phyloP scores from a whole-genome alignment of 64 coral and sea anemone species.

The Montipora capricornis region DNA sequence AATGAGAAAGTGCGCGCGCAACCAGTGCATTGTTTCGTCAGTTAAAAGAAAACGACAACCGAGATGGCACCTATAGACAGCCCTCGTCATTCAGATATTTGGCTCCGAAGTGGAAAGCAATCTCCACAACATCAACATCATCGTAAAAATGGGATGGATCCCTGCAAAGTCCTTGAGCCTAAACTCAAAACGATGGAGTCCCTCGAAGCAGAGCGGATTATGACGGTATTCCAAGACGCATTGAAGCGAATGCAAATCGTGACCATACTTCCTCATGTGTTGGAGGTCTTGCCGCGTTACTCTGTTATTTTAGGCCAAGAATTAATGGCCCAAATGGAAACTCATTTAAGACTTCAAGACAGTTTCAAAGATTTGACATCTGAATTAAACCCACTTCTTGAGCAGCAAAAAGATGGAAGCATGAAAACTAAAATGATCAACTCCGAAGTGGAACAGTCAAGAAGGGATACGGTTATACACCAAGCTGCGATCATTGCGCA shows the following conservation, averaged over 20 bases:
- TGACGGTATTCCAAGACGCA: slow-evolving; percentile 75
- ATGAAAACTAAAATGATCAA: not conserved
- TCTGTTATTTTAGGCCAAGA: slow-evolving; percentile 69
- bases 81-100: not conserved
- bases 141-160: not conserved
- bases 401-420: not conserved
- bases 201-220: slow-evolving; percentile 74
- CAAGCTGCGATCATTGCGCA: not conserved
- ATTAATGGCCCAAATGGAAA: slow-evolving; percentile 34
- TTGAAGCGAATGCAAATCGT: slow-evolving; percentile 68
- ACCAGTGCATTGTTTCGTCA: not conserved
- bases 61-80: slow-evolving; percentile 51
- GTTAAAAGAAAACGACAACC: not conserved
- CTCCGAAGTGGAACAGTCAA: not conserved
- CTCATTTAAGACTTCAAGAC: slow-evolving; percentile 38
- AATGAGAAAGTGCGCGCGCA: not conserved
- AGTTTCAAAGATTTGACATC: not conserved
- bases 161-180: slow-evolving; percentile 75
- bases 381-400: not conserved
- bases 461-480: not conserved
- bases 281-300: slow-evolving; percentile 58
- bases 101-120: not conserved
- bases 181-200: slow-evolving; percentile 64
- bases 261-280: slow-evolving; percentile 37
- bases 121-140: not conserved